Base-by-base conservation (phyloP, 2,888 invertebrate species). In the Trissonchulus sp. region DNA sequence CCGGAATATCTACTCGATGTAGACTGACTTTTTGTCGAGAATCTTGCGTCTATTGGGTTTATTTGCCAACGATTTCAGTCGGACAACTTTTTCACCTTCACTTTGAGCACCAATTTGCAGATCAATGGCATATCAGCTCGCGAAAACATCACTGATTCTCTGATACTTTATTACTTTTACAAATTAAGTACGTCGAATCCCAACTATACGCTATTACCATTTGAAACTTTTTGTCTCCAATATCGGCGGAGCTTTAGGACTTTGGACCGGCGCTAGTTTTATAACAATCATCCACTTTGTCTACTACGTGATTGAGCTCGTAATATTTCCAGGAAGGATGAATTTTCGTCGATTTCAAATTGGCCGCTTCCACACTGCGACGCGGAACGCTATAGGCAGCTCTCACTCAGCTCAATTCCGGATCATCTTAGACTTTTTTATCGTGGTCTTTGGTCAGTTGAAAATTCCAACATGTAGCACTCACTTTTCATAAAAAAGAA, bases 211-310 rank as follows among this genome's bases (percentile, higher is more conserved):
- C 72, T 2, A 62, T 75, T 33, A 72, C 75, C 15, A 30, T 74
- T 8, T n/a, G n/a, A 48, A 72, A 34, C 34, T 48, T 15, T 74
- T 76, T 36, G 62, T 76, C 2, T 76, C 76, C 28, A 63, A 62
- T 3, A 73, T 76, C 62, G 76, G 76, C 34, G 76, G 76, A 18
- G 74, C 76, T 15, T 62, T 76, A 68, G 76, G 76, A 3, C 33
- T 76, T 23, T 76, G 76, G 76, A 76, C 76, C 8, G 76, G 76
- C 2, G 76, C 76, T 8, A 37, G 37, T 36, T 73, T 76, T 31
- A 74, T 76, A n/a, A 76, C 76, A 18, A 63, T 63, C 37, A 68
- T 73, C n/a, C 76, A 76, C 36, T n/a, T 68, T 30, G 3, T 74
- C 1, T 76, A 73, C 36, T 76, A 69, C n/a, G n/a, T 65, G 8